Percentiles rank a stretch among this genome's conserved stretches.
Evolutionary conservation across 2,797 vertebrate species (phyloP).

Genomic region (Crocidura indochinensis): DNA sequence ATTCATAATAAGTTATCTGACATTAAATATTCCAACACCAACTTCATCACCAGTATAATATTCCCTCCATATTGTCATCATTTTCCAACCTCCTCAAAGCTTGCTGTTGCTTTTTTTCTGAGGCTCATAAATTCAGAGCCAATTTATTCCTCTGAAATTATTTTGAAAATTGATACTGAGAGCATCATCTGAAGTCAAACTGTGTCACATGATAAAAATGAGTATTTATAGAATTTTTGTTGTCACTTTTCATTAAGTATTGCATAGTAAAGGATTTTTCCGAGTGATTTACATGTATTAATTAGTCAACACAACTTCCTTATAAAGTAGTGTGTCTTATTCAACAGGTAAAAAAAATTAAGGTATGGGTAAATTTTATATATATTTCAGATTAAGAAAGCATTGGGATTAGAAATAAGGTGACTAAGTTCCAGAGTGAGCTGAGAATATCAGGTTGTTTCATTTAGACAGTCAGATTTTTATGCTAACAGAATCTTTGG

Average conservation of each 20-base stretch:
- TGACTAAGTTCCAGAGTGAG: background rate
- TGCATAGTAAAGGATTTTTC: background rate
- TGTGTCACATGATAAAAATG: background rate
- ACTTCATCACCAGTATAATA: no score
- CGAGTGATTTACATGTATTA: background rate
- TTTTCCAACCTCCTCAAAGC: background rate
- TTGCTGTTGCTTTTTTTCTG: constrained; percentile 16
- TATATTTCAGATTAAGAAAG: background rate
- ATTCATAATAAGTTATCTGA: no score
- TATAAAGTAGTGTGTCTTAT: background rate
- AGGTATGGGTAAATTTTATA: background rate
- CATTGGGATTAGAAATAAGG: background rate
- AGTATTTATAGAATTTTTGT: constrained; percentile 17
- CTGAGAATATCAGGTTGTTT: background rate
- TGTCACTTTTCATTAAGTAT: background rate
- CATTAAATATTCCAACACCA: no score
- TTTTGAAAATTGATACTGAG: background rate
- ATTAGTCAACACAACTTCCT: background rate
- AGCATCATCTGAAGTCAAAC: background rate
- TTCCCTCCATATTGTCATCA: no score
- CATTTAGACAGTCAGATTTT: background rate
- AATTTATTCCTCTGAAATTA: background rate
- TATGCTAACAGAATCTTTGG: background rate
- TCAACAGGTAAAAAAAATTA: constrained; percentile 30
- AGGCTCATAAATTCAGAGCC: background rate